These are phyloP conservation scores for Patella depressa DNA, from an alignment of 2,888 invertebrate species.

Conservation along the genomic window DNA sequence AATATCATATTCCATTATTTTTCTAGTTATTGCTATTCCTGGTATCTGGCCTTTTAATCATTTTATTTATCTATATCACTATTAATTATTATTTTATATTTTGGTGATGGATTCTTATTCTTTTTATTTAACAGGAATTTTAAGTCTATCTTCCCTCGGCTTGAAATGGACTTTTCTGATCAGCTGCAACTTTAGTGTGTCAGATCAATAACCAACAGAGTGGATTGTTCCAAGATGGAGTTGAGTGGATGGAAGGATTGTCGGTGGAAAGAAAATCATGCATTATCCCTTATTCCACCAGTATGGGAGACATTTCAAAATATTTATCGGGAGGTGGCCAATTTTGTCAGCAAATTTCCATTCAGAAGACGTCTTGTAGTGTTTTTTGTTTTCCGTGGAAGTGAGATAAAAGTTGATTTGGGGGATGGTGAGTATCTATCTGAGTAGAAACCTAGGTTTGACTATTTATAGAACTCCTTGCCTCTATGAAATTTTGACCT, in stretches of 20 bases:
- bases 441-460: background rate
- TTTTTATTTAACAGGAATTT: slow-evolving; percentile 8
- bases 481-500: slow-evolving; percentile 12
- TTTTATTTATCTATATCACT: too few relatives aligned
- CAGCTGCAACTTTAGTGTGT: slow-evolving; percentile 22
- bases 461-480: slow-evolving; percentile 3
- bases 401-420: slow-evolving; percentile 42
- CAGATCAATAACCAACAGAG: slow-evolving; percentile 24
- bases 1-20: too few relatives aligned
- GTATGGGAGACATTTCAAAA: slow-evolving; percentile 34
- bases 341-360: slow-evolving; percentile 37
- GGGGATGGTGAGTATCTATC: slow-evolving; percentile 44
- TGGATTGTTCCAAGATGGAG: slow-evolving; percentile 35
- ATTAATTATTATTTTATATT: background rate
- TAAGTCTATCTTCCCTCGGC: slow-evolving; percentile 17
- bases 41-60: too few relatives aligned
- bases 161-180: slow-evolving; percentile 28
- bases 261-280: slow-evolving; percentile 21
- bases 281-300: slow-evolving; percentile 33
- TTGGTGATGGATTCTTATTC: slow-evolving; percentile 20
- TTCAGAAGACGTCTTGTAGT: slow-evolving; percentile 41
- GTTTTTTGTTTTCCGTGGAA: slow-evolving; percentile 41
- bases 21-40: too few relatives aligned
- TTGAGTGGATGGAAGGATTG: slow-evolving; percentile 32
- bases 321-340: slow-evolving; percentile 38